Evolutionary conservation across 2,113 vertebrate species (phyloP).

Genomic region (Euleptes europaea): DNA sequence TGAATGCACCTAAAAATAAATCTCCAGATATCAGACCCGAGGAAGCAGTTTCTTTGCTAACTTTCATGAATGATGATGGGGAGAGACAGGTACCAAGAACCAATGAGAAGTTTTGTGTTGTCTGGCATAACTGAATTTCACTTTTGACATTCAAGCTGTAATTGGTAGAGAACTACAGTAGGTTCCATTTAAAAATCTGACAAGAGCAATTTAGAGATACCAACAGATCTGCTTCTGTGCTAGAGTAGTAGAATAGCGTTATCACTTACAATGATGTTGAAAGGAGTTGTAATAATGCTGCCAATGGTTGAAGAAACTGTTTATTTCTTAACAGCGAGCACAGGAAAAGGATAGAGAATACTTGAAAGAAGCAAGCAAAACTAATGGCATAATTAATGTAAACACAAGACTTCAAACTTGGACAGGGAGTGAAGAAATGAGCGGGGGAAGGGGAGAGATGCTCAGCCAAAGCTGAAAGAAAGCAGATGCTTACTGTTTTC

Average conservation of each 20-base stretch:
- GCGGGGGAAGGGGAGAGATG: not conserved
- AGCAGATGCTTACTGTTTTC: conserved; percentile 1
- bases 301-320: not conserved
- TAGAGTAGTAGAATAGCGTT: not conserved
- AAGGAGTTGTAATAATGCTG: not conserved
- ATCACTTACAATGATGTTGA: not conserved
- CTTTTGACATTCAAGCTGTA: not conserved
- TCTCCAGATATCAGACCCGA: not conserved
- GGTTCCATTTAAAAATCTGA: conserved; percentile 1
- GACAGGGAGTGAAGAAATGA: not conserved
- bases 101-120: not conserved
- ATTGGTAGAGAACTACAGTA: conserved; percentile 13
- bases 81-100: not conserved
- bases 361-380: not conserved
- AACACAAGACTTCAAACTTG: not conserved
- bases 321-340: conserved; percentile 2
- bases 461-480: conserved; percentile 1
- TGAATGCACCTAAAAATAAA: not conserved
- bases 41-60: not conserved
- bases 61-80: not conserved
- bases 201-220: conserved; percentile 1
- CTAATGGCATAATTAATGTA: not conserved
- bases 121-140: not conserved
- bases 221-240: not conserved
- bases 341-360: not conserved